Conservation (phyloP, 2,888 invertebrate genomes). For the Philonicus albiceps region DNA sequence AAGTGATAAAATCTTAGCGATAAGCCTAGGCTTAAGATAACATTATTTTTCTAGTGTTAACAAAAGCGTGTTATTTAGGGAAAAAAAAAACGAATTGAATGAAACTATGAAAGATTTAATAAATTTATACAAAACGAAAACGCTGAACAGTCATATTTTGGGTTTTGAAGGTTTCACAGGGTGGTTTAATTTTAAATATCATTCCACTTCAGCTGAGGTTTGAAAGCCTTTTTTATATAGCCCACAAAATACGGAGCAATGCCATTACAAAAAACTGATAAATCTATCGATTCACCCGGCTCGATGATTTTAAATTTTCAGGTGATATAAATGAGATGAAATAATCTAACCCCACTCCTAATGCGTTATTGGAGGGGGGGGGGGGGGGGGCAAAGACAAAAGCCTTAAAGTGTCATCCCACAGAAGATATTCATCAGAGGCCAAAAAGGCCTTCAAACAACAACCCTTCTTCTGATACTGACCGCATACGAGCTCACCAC, state of each 20-base stretch:
- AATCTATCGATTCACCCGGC: neutral
- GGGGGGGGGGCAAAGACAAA: neutral
- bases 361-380: neutral
- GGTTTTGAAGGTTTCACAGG: neutral
- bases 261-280: neutral
- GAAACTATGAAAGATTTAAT: constrained; percentile 2
- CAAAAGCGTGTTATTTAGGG: constrained; percentile 41
- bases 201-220: neutral
- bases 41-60: constrained; percentile 41
- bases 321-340: no score
- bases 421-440: neutral
- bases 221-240: neutral
- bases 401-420: neutral
- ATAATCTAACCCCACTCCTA: neutral
- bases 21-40: constrained; percentile 39
- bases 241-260: neutral
- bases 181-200: neutral
- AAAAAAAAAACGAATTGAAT: constrained; percentile 39
- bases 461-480: neutral
- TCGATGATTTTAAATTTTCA: neutral
- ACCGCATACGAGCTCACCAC: neutral
- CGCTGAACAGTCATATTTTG: neutral
- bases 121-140: constrained; percentile 33
- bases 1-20: constrained; percentile 25
- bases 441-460: neutral